These are phyloP conservation scores for Sebastes taczanowskii DNA, from an alignment of 2,797 vertebrate genomes.

Conservation along the genomic window DNA sequence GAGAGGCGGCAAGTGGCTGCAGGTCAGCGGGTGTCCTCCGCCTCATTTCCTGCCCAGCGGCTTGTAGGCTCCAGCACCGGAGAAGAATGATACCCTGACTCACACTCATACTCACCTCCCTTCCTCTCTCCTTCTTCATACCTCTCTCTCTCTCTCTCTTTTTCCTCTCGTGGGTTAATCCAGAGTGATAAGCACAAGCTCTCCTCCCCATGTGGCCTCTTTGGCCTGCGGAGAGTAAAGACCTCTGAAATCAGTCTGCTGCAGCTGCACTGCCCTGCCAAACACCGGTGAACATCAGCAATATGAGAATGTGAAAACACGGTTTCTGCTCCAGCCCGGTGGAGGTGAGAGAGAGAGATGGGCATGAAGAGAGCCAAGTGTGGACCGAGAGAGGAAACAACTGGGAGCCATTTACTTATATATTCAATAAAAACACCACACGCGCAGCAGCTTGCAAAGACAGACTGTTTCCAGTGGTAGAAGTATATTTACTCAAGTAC, in stretches of 20 bases:
- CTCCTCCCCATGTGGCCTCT: conserved; percentile 53
- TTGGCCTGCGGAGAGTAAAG: conserved; percentile 45
- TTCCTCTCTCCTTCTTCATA: conserved; percentile 31
- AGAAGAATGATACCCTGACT: conserved; percentile 49
- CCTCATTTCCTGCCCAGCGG: conserved; percentile 74
- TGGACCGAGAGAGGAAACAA: not conserved
- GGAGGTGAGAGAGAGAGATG: conserved; percentile 3
- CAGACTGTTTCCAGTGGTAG: not conserved
- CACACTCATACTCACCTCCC: conserved; percentile 38
- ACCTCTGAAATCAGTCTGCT: conserved; percentile 53
- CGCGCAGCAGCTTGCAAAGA: not conserved
- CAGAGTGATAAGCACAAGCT: conserved; percentile 57
- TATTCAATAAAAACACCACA: not conserved
- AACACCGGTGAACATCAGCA: conserved; percentile 42
- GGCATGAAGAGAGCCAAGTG: not conserved
- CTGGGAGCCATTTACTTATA: not conserved
- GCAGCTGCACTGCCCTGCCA: conserved; percentile 18
- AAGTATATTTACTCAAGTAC: not conserved
- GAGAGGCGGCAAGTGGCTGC: conserved; percentile 60
- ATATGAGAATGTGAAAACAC: conserved; percentile 48
- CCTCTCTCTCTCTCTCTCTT: not conserved
- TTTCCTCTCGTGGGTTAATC: conserved; percentile 46
- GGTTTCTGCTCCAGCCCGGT: conserved; percentile 26
- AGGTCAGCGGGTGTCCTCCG: conserved; percentile 70
- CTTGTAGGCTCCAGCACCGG: conserved; percentile 41